Evolutionary conservation across 2,113 vertebrate genomes (phyloP).

Genomic region (Loxodonta africana): DNA sequence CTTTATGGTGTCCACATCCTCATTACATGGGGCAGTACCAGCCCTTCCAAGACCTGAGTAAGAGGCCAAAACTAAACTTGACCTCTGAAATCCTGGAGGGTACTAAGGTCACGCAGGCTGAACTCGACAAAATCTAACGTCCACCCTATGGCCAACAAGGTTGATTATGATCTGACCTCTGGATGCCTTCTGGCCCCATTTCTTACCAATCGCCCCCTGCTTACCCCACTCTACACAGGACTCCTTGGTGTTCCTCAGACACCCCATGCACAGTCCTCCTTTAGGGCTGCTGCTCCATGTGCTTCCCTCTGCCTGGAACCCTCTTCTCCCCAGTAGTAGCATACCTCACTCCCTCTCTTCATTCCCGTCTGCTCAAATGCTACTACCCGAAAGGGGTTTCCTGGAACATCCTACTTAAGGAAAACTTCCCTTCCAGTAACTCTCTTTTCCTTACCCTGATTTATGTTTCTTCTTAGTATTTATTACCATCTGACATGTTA

Average conservation of each 20-base stretch:
- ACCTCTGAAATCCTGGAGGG: neutral
- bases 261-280: neutral
- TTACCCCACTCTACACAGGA: neutral
- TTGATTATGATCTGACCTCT: neutral
- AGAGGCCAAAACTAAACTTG: neutral
- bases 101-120: neutral
- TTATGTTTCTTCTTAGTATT: slow-evolving; percentile 33
- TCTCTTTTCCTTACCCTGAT: slow-evolving; percentile 9
- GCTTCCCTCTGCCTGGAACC: neutral
- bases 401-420: neutral
- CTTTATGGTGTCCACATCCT: neutral
- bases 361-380: neutral
- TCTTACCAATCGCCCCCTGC: neutral
- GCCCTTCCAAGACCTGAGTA: neutral
- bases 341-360: neutral
- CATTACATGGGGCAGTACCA: neutral
- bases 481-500: neutral
- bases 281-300: neutral
- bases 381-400: neutral
- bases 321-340: neutral
- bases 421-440: neutral
- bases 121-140: slow-evolving; percentile 39
- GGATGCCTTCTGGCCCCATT: neutral
- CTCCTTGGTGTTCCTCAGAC: neutral
- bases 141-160: neutral